phyloP scores from a whole-genome alignment of 1,140 invertebrate species.

The Orchesella cincta region DNA sequence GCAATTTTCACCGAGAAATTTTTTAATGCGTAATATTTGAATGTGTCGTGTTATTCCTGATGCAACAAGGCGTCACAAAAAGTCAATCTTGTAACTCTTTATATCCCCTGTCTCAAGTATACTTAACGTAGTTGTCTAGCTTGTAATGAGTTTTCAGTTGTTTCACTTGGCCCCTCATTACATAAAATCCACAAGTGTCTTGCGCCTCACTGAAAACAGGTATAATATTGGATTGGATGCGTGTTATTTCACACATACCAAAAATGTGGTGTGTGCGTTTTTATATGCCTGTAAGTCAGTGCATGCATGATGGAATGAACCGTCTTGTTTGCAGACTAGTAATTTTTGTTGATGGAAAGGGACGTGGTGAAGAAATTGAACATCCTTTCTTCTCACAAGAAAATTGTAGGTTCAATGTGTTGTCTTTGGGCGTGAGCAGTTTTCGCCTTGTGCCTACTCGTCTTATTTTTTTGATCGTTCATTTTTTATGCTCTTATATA shows the following conservation, averaged over 20 bases:
- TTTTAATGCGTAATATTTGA: no score
- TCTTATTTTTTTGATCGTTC: constrained; percentile 26
- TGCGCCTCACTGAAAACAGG: no score
- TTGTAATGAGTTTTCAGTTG: no score
- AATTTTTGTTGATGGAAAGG: constrained; percentile 28
- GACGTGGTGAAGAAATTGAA: constrained; percentile 26
- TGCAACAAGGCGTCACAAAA: no score
- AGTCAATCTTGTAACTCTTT: no score
- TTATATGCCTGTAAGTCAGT: background rate
- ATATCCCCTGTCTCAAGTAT: no score
- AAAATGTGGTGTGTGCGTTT: background rate
- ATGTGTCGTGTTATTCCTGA: no score
- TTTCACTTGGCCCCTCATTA: no score
- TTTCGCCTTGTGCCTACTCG: constrained; percentile 41
- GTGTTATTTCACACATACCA: constrained; percentile 10
- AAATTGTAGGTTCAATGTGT: constrained; percentile 46
- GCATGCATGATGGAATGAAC: background rate
- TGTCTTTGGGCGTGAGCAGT: constrained; percentile 45
- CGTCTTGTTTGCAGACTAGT: constrained; percentile 17
- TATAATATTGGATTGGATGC: constrained; percentile 4
- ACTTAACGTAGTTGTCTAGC: no score
- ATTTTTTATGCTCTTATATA: constrained; percentile 7
- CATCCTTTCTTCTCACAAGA: constrained; percentile 25
- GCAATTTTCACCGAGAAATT: no score
- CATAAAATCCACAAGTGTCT: no score